Evolutionary conservation across 2,113 vertebrate genomes (phyloP), one percentile per base, ranked within the genome.

Genomic region (Silurus meridionalis): DNA sequence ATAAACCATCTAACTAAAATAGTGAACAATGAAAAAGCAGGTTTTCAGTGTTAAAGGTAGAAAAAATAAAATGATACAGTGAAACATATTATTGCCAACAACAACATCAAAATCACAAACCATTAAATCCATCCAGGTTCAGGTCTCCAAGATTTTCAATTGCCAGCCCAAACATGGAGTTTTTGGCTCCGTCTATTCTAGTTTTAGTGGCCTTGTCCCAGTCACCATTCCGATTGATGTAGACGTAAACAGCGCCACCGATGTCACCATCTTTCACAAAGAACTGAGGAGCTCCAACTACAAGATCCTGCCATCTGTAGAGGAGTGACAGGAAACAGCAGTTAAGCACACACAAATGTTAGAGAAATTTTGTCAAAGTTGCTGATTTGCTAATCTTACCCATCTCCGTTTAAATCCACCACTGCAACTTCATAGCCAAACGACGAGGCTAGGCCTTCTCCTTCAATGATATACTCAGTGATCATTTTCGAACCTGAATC

Each of bases 371-470:
- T 28, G 8, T 21, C 21, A 60, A 80, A 80, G 21, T 46, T 6
- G 57, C 6, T 79, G 8, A 23, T 60, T 46, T 9, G 17, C 28
- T 71, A 37, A 11, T 60, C 95, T 91, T 94, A 99, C 98, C 96
- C 95, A 10, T 99, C 98, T 55, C 23, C 91, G 66, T 99, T 99
- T 87, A 99, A 95, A 90, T 99, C 98, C 85, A 97, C 94, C 74
- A 99, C 97, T 4, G 98, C 92, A 85, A 99, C 94, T 23, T 99
- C 98, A 21, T 99, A 99, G 89, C 98, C 98, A 1, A 99, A 99
- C 0, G 98, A 99, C 2, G 98, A 99, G 6, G 97, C 98, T 87
- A 99, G 94, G 2, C 96, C 98, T 90, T 97, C 95, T 13, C 98
- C 98, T 66, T 97, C 93, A 82, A 99, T 95, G 83, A 94, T 95